Evolutionary conservation across 2,888 invertebrate species (phyloP).

Genomic region (Zaprionus lineosus): DNA sequence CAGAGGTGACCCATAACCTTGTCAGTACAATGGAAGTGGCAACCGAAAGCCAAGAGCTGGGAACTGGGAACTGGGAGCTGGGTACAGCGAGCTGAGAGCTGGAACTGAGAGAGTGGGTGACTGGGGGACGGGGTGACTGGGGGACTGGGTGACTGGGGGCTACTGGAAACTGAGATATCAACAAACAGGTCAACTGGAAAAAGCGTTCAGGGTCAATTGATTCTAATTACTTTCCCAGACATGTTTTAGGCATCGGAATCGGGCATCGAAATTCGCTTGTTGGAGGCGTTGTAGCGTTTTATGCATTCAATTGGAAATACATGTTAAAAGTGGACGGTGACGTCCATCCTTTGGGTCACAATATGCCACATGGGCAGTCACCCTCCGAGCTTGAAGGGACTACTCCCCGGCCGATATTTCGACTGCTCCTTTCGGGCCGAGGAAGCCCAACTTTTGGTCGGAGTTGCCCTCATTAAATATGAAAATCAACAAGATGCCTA

Average conservation of each 20-base stretch:
- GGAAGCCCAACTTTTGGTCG: background rate
- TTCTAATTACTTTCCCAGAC: conserved; percentile 58
- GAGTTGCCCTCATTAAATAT: conserved; percentile 19
- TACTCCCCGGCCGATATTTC: background rate
- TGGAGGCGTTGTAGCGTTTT: conserved; percentile 52
- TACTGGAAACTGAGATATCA: conserved; percentile 46
- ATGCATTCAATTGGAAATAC: conserved; percentile 56
- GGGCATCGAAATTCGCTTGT: conserved; percentile 10
- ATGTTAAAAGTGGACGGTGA: conserved; percentile 8
- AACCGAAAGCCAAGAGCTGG: conserved; percentile 4
- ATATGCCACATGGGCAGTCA: background rate
- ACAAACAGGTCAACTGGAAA: conserved; percentile 62
- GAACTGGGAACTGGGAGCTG: conserved; percentile 1
- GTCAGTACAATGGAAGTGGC: conserved; percentile 18
- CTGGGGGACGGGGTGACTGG: background rate
- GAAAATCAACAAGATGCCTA: conserved; percentile 11
- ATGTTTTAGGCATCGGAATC: conserved; percentile 25
- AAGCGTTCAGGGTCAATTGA: conserved; percentile 69
- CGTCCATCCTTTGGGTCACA: conserved; percentile 13
- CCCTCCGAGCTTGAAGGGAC: too few species aligned
- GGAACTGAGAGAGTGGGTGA: background rate
- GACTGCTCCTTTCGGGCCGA: too few species aligned
- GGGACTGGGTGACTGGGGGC: background rate
- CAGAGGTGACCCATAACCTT: conserved; percentile 16
- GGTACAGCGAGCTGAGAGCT: background rate